These are phyloP conservation scores for Myripristis murdjan DNA, from an alignment of 2,797 vertebrate species.

Conservation along the genomic window DNA sequence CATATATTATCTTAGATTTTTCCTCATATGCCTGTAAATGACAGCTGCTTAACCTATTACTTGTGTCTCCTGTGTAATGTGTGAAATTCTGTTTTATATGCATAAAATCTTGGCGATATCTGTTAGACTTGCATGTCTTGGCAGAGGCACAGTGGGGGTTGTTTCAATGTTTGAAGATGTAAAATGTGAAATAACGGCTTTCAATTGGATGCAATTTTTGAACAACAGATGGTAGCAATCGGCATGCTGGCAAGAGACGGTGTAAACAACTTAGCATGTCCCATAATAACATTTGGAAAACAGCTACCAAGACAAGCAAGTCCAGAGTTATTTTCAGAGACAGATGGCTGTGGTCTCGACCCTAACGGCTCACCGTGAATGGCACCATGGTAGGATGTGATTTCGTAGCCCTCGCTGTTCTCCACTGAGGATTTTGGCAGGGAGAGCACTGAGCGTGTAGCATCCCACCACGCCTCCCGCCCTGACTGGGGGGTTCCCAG, in stretches of 20 bases:
- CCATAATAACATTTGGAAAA: constrained; percentile 82
- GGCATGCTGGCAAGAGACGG: constrained; percentile 76
- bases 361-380: constrained; percentile 87
- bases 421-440: constrained; percentile 92
- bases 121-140: constrained; percentile 55
- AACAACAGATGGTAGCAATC: constrained; percentile 84
- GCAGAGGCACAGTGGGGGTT: constrained; percentile 55
- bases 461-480: constrained; percentile 94
- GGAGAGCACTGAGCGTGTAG: constrained; percentile 88
- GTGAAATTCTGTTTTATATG: constrained; percentile 43
- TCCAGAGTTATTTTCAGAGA: constrained; percentile 71
- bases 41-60: constrained; percentile 14
- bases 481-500: constrained; percentile 90
- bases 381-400: constrained; percentile 90
- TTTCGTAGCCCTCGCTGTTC: constrained; percentile 91
- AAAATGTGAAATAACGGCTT: constrained; percentile 81
- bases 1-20: neutral
- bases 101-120: constrained; percentile 36
- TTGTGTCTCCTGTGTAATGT: constrained; percentile 2
- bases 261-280: constrained; percentile 84
- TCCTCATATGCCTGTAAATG: neutral
- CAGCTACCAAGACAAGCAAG: constrained; percentile 76
- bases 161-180: constrained; percentile 72
- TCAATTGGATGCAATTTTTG: constrained; percentile 79
- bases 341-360: constrained; percentile 79